These are phyloP conservation scores for Caenorhabditis brenneri DNA, from an alignment of 1,140 invertebrate species.

Conservation along the genomic window DNA sequence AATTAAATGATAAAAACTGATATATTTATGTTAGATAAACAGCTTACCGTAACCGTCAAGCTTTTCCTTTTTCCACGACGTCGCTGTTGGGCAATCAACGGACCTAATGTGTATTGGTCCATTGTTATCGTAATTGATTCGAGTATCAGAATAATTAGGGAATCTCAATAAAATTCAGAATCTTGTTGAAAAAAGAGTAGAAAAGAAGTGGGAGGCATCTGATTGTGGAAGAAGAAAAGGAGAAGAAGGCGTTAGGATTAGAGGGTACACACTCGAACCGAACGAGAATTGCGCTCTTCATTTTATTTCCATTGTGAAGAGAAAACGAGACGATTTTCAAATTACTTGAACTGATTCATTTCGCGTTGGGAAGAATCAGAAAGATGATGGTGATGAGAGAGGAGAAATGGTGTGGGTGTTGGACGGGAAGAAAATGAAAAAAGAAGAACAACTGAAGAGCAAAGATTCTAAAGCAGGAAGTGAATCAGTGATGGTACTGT, in stretches of 20 bases:
- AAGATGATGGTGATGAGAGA: not conserved
- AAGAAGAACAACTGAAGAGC: not conserved
- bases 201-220: slow-evolving; percentile 11
- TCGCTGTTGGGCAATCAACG: slow-evolving; percentile 6
- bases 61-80: slow-evolving; percentile 20
- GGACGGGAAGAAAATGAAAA: not conserved
- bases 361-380: not conserved
- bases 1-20: not conserved
- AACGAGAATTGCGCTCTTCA: not conserved
- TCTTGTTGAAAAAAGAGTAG: not conserved
- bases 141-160: not conserved
- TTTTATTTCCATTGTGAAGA: not conserved
- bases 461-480: not conserved
- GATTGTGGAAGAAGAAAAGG: not conserved
- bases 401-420: not conserved
- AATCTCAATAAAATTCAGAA: not conserved
- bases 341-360: slow-evolving; percentile 40
- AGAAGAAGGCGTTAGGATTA: slow-evolving; percentile 25
- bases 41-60: slow-evolving; percentile 19
- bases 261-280: slow-evolving; percentile 39
- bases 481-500: not conserved
- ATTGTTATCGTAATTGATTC: not conserved
- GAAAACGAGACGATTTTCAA: not conserved
- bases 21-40: not conserved
- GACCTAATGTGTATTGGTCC: slow-evolving; percentile 14